Evolutionary conservation across 64 coral and sea anemone genomes (phyloP).

Genomic region (Dendrophyllia cribrosa): DNA sequence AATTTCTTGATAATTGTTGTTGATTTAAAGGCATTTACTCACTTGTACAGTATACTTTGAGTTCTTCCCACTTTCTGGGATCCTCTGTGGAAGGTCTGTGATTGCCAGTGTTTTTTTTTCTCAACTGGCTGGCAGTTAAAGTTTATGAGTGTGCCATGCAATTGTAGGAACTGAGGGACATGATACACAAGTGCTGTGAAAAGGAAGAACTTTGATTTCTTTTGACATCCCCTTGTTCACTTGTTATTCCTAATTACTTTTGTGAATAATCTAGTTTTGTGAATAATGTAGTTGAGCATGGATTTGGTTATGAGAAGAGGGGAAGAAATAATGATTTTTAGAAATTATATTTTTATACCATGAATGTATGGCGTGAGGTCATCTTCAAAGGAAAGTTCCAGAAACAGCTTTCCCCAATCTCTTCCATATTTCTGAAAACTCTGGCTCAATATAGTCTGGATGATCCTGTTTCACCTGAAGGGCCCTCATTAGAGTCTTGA

Average conservation of each 20-base stretch:
- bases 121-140: neutral
- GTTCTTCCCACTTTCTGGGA: slow-evolving; percentile 33
- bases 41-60: neutral
- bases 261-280: no score
- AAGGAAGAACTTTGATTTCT: neutral
- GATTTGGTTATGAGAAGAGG: no score
- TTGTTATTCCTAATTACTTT: no score
- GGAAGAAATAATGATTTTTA: neutral
- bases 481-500: slow-evolving; percentile 60
- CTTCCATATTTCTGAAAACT: slow-evolving; percentile 15
- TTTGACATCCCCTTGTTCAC: no score
- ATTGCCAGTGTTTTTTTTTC: slow-evolving; percentile 66
- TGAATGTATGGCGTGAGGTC: slow-evolving; percentile 61
- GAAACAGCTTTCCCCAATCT: slow-evolving; percentile 22
- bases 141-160: slow-evolving; percentile 14
- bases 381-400: slow-evolving; percentile 40
- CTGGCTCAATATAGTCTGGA: neutral
- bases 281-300: no score
- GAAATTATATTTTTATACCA: neutral
- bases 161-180: slow-evolving; percentile 48
- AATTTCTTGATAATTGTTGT: neutral
- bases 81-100: slow-evolving; percentile 24
- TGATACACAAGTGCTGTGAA: slow-evolving; percentile 48
- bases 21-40: neutral
- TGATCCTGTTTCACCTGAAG: slow-evolving; percentile 48